Percentiles rank a stretch among this genome's conserved stretches.
These are phyloP conservation scores for Spisula solida DNA, from an alignment of 2,888 invertebrate species.

Conservation along the genomic window DNA sequence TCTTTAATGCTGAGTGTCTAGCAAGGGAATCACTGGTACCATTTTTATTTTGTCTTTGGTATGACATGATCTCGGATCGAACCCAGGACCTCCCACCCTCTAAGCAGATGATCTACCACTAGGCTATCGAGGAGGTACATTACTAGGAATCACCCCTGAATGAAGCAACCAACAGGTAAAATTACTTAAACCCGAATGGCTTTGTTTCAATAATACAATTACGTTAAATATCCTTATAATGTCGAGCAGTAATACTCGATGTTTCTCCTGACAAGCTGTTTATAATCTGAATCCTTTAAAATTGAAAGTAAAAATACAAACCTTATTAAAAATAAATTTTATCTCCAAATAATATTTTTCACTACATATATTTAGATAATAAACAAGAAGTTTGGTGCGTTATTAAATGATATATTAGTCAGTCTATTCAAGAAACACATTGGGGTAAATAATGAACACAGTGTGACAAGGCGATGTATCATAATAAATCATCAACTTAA, in stretches of 20 bases:
- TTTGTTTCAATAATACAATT: not conserved
- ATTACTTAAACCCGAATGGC: no score
- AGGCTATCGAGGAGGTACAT: no score
- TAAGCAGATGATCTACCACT: no score
- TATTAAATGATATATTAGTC: not conserved
- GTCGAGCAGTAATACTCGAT: not conserved
- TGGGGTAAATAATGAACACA: not conserved
- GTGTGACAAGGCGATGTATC: slow-evolving; percentile 34
- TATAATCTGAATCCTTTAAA: not conserved
- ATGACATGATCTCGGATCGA: no score
- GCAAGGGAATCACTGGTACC: no score
- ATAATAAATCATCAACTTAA: slow-evolving; percentile 43
- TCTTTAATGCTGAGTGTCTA: no score
- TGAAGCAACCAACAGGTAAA: no score
- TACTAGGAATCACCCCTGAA: no score
- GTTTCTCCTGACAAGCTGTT: not conserved
- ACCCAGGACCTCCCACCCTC: no score
- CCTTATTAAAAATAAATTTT: not conserved
- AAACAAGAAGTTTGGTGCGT: not conserved
- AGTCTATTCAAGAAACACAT: not conserved
- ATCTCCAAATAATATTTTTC: not conserved
- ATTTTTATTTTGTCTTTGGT: no score
- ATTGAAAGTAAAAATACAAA: not conserved
- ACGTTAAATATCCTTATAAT: not conserved
- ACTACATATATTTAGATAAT: not conserved